These are phyloP conservation scores for Thrips palmi DNA, from an alignment of 1,140 invertebrate genomes.

Conservation along the genomic window DNA sequence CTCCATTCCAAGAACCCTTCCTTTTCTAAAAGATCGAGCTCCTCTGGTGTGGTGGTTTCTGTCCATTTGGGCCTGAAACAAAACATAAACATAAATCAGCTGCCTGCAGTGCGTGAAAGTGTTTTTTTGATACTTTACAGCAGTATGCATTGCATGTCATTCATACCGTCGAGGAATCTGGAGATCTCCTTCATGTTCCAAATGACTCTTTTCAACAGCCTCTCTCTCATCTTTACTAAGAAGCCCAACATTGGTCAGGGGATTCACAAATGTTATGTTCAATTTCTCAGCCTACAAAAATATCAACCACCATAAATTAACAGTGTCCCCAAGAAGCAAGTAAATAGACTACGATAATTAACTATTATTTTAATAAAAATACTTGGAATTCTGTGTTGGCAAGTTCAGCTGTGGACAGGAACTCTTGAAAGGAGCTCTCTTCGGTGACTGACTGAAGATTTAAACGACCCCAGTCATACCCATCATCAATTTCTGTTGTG, in stretches of 20 bases:
- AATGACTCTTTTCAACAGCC: slow-evolving; percentile 37
- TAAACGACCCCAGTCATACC: slow-evolving; percentile 71
- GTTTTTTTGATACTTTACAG: too few species aligned
- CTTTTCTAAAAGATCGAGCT: slow-evolving; percentile 58
- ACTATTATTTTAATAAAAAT: slow-evolving; percentile 11
- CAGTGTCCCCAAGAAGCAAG: not conserved
- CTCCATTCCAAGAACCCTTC: slow-evolving; percentile 80
- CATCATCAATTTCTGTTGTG: slow-evolving; percentile 73
- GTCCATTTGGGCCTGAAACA: slow-evolving; percentile 60
- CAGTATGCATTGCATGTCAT: not conserved
- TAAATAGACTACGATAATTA: not conserved
- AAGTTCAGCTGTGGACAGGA: slow-evolving; percentile 81
- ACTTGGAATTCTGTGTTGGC: slow-evolving; percentile 78
- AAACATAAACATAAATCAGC: slow-evolving; percentile 6
- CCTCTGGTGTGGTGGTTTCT: slow-evolving; percentile 47
- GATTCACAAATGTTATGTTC: slow-evolving; percentile 62
- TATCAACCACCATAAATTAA: slow-evolving; percentile 1
- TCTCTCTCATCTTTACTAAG: slow-evolving; percentile 41
- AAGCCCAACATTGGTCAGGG: slow-evolving; percentile 36
- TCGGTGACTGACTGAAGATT: slow-evolving; percentile 91
- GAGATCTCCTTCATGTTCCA: slow-evolving; percentile 41
- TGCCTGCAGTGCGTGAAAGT: too few species aligned
- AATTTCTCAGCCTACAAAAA: slow-evolving; percentile 58
- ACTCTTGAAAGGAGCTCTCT: slow-evolving; percentile 88
- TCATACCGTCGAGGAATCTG: slow-evolving; percentile 61